Base-by-base conservation (phyloP, 2,113 vertebrate species). In the Setophaga kirtlandii region DNA sequence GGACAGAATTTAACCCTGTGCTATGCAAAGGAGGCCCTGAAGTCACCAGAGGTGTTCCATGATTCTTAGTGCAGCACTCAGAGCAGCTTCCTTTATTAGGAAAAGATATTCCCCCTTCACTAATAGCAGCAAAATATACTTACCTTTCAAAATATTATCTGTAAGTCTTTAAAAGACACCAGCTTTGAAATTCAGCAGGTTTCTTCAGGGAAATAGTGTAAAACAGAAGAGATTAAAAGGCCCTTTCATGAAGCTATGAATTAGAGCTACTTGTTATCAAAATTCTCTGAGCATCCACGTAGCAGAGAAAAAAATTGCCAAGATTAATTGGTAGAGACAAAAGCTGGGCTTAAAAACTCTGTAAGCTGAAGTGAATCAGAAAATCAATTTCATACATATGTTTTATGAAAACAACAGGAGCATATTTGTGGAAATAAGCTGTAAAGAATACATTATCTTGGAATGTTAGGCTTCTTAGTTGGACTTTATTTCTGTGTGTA, bases 241-340 rank as follows among this genome's bases (percentile, higher is more conserved):
- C 13, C 30, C 33, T 91, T 95, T 78, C 78, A 80, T 64, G 74
- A 60, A 49, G 53, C 50, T 7, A 53, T 56, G 42, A 90, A 63
- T 62, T 62, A 27, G 1, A 93, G 53, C 35, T 83, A 63, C 11
- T 52, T 42, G 17, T 24, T 19, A 70, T 92, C 76, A 93, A 64
- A 85, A 93, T 86, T 92, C 92, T 56, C 37, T 8, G 31, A 50
- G 39, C 47, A 79, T 84, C 76, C 85, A 37, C 2, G 4, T 73
- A 76, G 55, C 50, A 42, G 50, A 83, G 41, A 35, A 70, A 90
- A 83, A 81, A 70, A 7, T 25, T 70, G 41, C 77, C 41, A 70
- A 75, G 84, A 95, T 96, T 96, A 96, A 97, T 95, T 93, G 92
- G 84, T 31, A 35, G 44, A 81, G 78, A 89, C 83, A 86, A 95